A percentile compares a stretch with the other conserved stretches of the same genome.
phyloP scores from a whole-genome alignment of 2,113 vertebrate species.

The Sebastes schlegelii region DNA sequence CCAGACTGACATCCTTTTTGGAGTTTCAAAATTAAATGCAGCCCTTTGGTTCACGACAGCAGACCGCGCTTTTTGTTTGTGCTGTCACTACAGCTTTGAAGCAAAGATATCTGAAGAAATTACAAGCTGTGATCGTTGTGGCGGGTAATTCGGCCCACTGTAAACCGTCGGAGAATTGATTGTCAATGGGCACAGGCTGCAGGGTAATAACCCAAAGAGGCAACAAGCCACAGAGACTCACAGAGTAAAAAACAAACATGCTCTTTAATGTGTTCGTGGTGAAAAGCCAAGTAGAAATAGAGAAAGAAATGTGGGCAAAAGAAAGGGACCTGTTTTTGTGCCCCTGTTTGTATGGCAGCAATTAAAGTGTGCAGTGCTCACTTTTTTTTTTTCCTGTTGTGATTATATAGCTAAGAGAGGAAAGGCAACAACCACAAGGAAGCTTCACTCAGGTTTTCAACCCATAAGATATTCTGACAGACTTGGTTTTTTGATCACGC shows the following conservation, averaged over 20 bases:
- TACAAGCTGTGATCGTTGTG: conserved; percentile 27
- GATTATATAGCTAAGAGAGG: conserved; percentile 40
- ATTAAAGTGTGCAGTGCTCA: conserved; percentile 47
- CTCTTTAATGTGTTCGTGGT: conserved; percentile 37
- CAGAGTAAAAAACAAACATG: not conserved
- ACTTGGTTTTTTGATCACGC: conserved; percentile 45
- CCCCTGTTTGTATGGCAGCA: conserved; percentile 46
- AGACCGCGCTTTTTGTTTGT: not conserved
- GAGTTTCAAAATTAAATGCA: not conserved
- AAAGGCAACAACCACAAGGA: conserved; percentile 42
- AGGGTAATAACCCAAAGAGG: conserved; percentile 9
- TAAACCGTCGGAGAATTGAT: conserved; percentile 33
- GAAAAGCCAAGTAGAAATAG: conserved; percentile 45
- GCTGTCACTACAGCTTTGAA: not conserved
- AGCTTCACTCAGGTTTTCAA: conserved; percentile 33
- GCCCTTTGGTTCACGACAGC: not conserved
- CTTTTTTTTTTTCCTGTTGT: conserved; percentile 23
- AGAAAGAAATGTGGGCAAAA: conserved; percentile 18
- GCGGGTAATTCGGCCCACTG: conserved; percentile 2
- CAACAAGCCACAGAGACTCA: not conserved
- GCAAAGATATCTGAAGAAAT: conserved; percentile 4
- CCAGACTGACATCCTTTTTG: not conserved
- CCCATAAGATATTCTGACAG: conserved; percentile 30
- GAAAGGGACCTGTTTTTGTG: conserved; percentile 35
- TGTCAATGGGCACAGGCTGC: conserved; percentile 4